Evolutionary conservation across 1,140 invertebrate species (phyloP).

Genomic region (Carposina sasakii): DNA sequence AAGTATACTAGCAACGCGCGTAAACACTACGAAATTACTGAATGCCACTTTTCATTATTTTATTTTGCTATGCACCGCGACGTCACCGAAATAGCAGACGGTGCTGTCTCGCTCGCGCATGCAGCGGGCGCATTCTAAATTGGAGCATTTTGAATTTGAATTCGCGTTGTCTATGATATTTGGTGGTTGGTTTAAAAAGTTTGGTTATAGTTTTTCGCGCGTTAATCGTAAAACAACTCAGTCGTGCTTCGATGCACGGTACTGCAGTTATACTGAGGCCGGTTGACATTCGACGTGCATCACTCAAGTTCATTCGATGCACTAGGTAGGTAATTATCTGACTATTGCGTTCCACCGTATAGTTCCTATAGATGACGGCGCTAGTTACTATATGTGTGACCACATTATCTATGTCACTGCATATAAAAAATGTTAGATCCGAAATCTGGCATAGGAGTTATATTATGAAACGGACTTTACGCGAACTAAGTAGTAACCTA

Average conservation of each 20-base stretch:
- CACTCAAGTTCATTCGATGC: conserved; percentile 61
- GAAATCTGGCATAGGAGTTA: too few relatives aligned
- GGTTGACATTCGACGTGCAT: conserved; percentile 64
- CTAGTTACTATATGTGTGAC: too few relatives aligned
- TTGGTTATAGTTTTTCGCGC: conserved; percentile 24
- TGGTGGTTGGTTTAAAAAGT: conserved; percentile 31
- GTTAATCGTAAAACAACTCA: conserved; percentile 31
- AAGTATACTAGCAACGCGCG: conserved; percentile 65
- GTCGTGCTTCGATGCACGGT: conserved; percentile 44
- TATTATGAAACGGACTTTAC: too few relatives aligned
- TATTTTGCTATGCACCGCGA: conserved; percentile 66
- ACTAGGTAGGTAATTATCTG: too few relatives aligned
- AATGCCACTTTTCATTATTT: conserved; percentile 69
- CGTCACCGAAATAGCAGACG: conserved; percentile 58
- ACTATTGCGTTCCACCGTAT: too few relatives aligned
- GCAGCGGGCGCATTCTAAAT: conserved; percentile 46
- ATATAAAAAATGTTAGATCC: too few relatives aligned
- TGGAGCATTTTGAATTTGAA: conserved; percentile 36
- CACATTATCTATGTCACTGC: too few relatives aligned
- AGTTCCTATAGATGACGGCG: too few relatives aligned
- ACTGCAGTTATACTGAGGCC: conserved; percentile 58
- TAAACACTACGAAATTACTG: conserved; percentile 69
- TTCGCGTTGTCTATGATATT: conserved; percentile 33
- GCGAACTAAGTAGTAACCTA: too few relatives aligned
- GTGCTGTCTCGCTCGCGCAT: conserved; percentile 41